Evolutionary conservation across 2,888 invertebrate genomes (phyloP).

Genomic region (Scaptomyza polygonia): DNA sequence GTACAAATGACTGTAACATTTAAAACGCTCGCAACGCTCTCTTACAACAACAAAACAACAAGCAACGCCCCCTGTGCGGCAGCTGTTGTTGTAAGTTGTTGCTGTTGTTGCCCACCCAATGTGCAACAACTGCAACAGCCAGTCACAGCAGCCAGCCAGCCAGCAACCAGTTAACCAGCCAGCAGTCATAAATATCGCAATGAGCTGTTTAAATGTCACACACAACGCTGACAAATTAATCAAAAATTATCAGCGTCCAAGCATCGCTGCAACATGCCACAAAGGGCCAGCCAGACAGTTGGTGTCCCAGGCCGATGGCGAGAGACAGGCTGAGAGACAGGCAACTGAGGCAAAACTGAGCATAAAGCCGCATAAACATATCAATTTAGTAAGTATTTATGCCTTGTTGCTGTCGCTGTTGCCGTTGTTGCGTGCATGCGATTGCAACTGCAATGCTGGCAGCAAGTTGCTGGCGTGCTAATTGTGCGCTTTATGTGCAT

Average conservation of each 20-base stretch:
- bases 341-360: conserved; percentile 54
- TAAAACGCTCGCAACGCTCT: conserved; percentile 43
- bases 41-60: conserved; percentile 48
- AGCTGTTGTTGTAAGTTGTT: conserved; percentile 22
- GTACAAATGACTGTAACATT: conserved; percentile 74
- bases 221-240: conserved; percentile 79
- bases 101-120: conserved; percentile 73
- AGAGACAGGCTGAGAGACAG: conserved; percentile 36
- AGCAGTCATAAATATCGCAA: conserved; percentile 79
- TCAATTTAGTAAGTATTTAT: conserved; percentile 76
- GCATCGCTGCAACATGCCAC: conserved; percentile 63
- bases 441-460: conserved; percentile 38
- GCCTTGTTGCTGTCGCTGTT: conserved; percentile 34
- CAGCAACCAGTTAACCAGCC: conserved; percentile 14
- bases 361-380: conserved; percentile 74
- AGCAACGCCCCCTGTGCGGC: conserved; percentile 59
- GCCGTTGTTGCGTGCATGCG: conserved; percentile 33
- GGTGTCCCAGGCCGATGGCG: conserved; percentile 17
- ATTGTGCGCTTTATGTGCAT: conserved; percentile 75
- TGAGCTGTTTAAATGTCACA: conserved; percentile 80
- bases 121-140: conserved; percentile 54
- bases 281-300: conserved; percentile 39
- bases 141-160: conserved; percentile 26
- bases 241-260: conserved; percentile 76
- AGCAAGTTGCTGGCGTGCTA: conserved; percentile 77